Evolutionary conservation across 2,113 vertebrate genomes (phyloP).

Genomic region (Bos javanicus): DNA sequence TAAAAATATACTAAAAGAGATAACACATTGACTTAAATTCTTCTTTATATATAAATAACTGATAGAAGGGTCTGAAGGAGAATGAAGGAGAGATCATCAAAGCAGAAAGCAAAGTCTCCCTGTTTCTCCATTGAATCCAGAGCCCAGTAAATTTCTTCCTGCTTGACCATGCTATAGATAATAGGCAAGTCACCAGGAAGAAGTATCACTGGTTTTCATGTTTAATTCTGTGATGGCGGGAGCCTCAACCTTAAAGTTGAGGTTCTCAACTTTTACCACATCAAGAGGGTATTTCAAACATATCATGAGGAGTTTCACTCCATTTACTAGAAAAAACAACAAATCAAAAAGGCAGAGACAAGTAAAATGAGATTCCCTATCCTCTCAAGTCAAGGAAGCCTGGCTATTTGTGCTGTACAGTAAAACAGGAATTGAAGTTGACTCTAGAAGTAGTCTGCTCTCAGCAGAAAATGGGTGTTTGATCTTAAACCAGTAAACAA

Average conservation of each 20-base stretch:
- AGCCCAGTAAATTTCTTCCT: background rate
- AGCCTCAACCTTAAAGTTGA: background rate
- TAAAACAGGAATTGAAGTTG: background rate
- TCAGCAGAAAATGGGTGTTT: background rate
- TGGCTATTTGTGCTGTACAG: background rate
- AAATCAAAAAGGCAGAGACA: background rate
- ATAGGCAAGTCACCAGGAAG: background rate
- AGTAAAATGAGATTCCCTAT: background rate
- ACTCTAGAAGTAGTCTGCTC: background rate
- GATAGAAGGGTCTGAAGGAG: background rate
- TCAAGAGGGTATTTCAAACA: background rate
- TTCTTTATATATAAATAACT: background rate
- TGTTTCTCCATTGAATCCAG: background rate
- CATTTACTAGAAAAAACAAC: background rate
- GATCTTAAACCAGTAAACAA: background rate
- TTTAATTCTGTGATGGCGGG: background rate
- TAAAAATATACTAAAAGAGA: background rate
- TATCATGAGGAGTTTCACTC: background rate
- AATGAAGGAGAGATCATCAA: background rate
- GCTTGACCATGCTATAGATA: background rate
- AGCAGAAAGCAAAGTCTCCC: background rate
- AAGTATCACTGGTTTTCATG: background rate
- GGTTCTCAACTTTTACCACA: slow-evolving; percentile 6
- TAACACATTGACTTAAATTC: background rate
- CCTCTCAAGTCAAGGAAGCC: background rate